Evolutionary conservation across 2,888 invertebrate genomes (phyloP).

Genomic region (Pandemis cinnamomeana): DNA sequence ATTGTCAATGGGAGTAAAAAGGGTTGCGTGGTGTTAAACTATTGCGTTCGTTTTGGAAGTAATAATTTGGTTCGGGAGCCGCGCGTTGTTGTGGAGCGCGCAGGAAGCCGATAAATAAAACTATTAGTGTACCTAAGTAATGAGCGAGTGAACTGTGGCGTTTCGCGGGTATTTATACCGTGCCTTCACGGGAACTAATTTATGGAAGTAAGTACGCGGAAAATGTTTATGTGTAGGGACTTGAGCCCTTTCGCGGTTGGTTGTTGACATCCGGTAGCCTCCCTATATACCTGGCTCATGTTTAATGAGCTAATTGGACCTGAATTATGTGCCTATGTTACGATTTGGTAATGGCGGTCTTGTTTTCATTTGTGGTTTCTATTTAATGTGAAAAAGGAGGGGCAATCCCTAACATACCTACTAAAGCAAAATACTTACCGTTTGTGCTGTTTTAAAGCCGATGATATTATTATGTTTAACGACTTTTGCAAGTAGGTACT

Average conservation of each 20-base stretch:
- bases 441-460: not conserved
- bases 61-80: conserved; percentile 42
- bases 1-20: conserved; percentile 38
- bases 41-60: conserved; percentile 26
- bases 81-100: conserved; percentile 59
- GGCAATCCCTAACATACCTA: not conserved
- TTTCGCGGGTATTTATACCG: conserved; percentile 81
- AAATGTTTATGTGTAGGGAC: conserved; percentile 79
- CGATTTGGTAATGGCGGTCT: not conserved
- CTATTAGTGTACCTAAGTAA: conserved; percentile 74
- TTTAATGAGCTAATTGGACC: conserved; percentile 18
- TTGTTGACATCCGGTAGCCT: conserved; percentile 76
- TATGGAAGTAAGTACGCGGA: conserved; percentile 84
- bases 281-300: conserved; percentile 50
- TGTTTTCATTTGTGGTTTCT: not conserved
- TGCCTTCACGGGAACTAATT: conserved; percentile 82
- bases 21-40: conserved; percentile 39
- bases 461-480: not conserved
- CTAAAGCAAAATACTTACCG: not conserved
- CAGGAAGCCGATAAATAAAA: conserved; percentile 78
- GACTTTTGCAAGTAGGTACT: not conserved
- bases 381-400: not conserved
- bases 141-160: conserved; percentile 71
- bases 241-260: conserved; percentile 63
- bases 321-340: not conserved